Evolutionary conservation across 2,113 vertebrate genomes (phyloP).

Genomic region (Saguinus imperator): DNA sequence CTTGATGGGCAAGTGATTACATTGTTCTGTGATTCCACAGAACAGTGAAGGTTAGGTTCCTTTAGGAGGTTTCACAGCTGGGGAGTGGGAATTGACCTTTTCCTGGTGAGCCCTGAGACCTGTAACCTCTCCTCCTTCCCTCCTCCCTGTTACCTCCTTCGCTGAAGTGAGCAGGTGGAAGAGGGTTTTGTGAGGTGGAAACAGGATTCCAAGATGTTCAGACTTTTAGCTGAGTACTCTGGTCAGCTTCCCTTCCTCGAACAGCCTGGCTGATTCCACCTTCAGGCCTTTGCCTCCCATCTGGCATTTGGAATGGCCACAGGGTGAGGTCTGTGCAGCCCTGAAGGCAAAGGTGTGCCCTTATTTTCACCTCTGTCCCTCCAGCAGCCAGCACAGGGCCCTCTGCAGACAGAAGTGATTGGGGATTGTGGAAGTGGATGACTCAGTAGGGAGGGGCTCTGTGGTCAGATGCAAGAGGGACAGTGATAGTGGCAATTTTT

Average conservation of each 20-base stretch:
- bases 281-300: not conserved
- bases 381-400: not conserved
- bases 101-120: not conserved
- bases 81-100: not conserved
- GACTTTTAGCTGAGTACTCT: not conserved
- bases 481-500: not conserved
- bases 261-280: not conserved
- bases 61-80: not conserved
- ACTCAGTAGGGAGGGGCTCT: not conserved
- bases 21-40: not conserved
- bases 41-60: not conserved
- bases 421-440: not conserved
- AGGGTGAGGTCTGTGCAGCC: not conserved
- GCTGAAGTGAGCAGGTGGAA: not conserved
- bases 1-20: slow-evolving; percentile 36
- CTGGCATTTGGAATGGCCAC: not conserved
- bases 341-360: not conserved
- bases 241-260: not conserved
- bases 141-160: not conserved
- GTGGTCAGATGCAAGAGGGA: not conserved
- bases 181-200: not conserved
- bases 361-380: not conserved
- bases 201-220: not conserved
- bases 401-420: not conserved
- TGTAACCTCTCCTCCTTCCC: not conserved